Percentiles rank a stretch among this genome's conserved stretches.
These are phyloP conservation scores for Tringa solitaria DNA, from an alignment of 2,113 vertebrate species.

Conservation along the genomic window DNA sequence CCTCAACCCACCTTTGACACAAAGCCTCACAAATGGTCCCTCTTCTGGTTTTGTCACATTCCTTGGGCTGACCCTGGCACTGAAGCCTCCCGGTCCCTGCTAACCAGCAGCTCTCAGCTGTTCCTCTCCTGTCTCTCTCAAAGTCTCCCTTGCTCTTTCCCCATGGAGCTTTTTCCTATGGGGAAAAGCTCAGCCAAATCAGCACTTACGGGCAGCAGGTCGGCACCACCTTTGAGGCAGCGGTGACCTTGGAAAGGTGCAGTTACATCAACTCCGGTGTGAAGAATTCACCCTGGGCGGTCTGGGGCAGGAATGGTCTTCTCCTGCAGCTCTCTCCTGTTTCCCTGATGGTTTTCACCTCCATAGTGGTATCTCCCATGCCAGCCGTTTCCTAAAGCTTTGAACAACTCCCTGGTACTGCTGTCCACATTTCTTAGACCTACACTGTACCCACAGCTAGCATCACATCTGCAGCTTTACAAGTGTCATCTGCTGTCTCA, in stretches of 20 bases:
- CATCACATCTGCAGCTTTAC: neutral
- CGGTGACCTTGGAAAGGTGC: neutral
- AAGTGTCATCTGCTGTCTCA: no score
- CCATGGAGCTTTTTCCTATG: neutral
- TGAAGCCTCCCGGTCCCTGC: neutral
- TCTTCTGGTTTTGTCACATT: accelerated
- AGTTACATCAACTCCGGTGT: accelerated
- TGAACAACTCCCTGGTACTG: neutral
- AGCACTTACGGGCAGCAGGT: accelerated
- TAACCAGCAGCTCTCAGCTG: neutral
- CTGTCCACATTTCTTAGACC: neutral
- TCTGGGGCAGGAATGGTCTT: neutral
- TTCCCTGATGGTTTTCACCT: neutral
- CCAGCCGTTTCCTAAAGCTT: neutral
- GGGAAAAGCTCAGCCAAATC: neutral
- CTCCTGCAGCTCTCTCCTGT: neutral
- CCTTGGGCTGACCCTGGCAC: neutral
- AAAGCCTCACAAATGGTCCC: neutral
- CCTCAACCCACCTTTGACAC: neutral
- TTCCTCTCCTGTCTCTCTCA: neutral
- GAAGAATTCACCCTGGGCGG: accelerated
- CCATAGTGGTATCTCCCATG: accelerated
- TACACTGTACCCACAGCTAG: neutral
- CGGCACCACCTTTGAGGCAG: accelerated
- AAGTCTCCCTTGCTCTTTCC: neutral